Base-by-base conservation (phyloP, 2,888 invertebrate genomes). In the Dynastes maya region DNA sequence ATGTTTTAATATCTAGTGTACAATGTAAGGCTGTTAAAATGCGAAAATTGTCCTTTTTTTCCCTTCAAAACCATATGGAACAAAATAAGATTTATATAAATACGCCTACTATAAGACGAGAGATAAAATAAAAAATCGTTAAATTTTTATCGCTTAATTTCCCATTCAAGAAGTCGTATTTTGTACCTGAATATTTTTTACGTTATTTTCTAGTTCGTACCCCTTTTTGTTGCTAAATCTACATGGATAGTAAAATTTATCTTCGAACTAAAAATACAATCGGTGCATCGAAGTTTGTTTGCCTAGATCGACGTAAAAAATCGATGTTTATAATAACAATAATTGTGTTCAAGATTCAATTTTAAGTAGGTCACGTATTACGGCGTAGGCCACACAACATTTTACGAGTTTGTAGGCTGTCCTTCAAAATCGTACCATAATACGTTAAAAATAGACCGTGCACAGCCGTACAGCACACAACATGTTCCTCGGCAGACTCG, bases 351-450 rank as follows among this genome's bases (percentile, higher is more conserved):
- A 58, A 58, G 16, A 58, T 58, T 58, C 22, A 58, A 22, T 58
- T 58, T 58, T 58, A 58, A 58, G 55, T 58, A 22, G 55, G 55
- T 58, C 55, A 58, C 55, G 55, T 58, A 58, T 16, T 8, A 16
- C 22, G 55, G 22, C 16, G 55, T 58, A 22, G 22, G 55, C 55
- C 22, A 16, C 22, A 16, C 55, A 58, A 58, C 22, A 58, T 2
- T 58, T 58, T 58, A 58, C 45, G 22, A 58, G 55, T 22, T 58
- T 58, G 22, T 22, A 22, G 8, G 22, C 55, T 58, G 55, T 58
- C 55, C 55, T 58, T 58, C 55, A 58, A 58, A 58, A 22, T 16
- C 6, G 55, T 8, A 58, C 22, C 55, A 58, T 58, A 58, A 58
- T 58, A 22, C 22, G 13, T 58, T 58, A 58, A 58, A 58, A 58